Conservation (phyloP, 2,888 invertebrate genomes). For the Pseudococcus jackbeardsleyi region DNA sequence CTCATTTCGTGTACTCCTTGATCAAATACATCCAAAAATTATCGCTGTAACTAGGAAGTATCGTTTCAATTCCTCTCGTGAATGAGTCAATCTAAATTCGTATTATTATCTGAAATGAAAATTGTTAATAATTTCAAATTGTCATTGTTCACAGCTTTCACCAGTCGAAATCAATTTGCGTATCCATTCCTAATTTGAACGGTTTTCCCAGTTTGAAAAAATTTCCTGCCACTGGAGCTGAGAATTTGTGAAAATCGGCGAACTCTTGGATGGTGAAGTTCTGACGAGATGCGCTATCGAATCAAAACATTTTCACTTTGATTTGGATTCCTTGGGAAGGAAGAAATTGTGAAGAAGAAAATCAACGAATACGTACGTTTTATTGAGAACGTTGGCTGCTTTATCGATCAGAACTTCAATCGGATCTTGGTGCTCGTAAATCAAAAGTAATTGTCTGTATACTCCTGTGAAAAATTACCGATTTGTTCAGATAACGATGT, state of each 20-base stretch:
- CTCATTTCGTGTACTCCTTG: no score
- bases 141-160: background rate
- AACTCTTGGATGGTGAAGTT: conserved; percentile 11
- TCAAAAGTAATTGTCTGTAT: background rate
- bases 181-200: background rate
- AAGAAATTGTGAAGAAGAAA: background rate
- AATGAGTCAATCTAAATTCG: no score
- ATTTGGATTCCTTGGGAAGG: background rate
- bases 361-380: background rate
- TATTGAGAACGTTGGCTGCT: background rate
- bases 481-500: no score
- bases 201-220: background rate
- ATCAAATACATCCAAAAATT: no score
- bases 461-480: background rate
- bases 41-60: no score
- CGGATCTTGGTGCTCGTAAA: background rate
- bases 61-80: no score
- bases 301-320: background rate
- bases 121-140: no score
- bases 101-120: no score
- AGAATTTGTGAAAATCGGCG: background rate
- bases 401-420: background rate
- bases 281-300: background rate
- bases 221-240: background rate
- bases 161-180: conserved; percentile 15